Evolutionary conservation across 2,113 vertebrate species (phyloP).

Genomic region (Gavialis gangeticus): DNA sequence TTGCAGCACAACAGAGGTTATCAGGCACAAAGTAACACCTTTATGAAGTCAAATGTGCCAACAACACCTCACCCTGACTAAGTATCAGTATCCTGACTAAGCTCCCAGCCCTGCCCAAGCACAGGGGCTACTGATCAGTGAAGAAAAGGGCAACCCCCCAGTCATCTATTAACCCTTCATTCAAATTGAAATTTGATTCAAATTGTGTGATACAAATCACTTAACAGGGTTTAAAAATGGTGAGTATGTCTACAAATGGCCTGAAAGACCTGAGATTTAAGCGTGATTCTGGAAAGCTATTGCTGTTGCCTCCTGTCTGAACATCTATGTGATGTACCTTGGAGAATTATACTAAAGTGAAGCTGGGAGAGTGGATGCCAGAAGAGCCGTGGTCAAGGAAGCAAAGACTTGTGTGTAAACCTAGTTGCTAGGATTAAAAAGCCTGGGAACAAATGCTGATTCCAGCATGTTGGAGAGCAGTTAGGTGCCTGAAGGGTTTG

Average conservation of each 20-base stretch:
- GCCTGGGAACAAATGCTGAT: background rate
- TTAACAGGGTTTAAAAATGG: too few species aligned
- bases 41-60: too few species aligned
- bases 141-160: too few species aligned
- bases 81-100: too few species aligned
- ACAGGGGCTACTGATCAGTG: too few species aligned
- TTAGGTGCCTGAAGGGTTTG: background rate
- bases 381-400: background rate
- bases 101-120: too few species aligned
- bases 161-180: too few species aligned
- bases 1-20: too few species aligned
- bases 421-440: background rate
- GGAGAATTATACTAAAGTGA: accelerated
- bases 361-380: background rate
- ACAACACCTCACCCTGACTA: too few species aligned
- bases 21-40: too few species aligned
- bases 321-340: background rate
- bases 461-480: background rate
- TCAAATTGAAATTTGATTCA: too few species aligned
- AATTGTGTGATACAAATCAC: too few species aligned
- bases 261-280: background rate
- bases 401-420: background rate
- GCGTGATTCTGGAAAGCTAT: accelerated
- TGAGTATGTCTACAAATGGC: background rate
- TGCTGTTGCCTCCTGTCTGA: background rate